Percentiles rank a stretch among this genome's conserved stretches.
phyloP scores from a whole-genome alignment of 2,888 invertebrate genomes.

The Dynastes maya region DNA sequence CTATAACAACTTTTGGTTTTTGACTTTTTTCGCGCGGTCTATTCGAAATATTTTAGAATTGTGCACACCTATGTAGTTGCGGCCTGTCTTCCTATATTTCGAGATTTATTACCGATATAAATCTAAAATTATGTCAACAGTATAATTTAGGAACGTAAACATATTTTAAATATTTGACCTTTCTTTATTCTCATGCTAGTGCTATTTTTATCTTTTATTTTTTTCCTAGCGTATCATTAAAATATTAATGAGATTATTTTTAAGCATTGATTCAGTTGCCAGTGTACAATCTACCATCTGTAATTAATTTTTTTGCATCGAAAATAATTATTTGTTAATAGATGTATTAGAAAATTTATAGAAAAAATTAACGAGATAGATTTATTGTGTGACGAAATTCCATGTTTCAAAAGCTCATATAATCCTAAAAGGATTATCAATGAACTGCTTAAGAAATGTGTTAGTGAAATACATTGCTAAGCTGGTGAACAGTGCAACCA shows the following conservation, averaged over 20 bases:
- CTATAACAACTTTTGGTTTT: constrained; percentile 18
- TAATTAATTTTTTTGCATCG: no score
- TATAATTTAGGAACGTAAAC: constrained; percentile 31
- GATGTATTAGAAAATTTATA: no score
- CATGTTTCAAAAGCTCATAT: no score
- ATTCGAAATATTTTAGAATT: constrained; percentile 12
- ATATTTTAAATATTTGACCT: constrained; percentile 24
- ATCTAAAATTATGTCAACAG: constrained; percentile 28
- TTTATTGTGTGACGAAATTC: no score
- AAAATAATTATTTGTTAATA: no score
- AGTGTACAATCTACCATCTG: not conserved
- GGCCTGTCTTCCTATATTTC: constrained; percentile 23
- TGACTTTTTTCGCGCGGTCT: constrained; percentile 11
- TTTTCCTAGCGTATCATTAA: constrained; percentile 1
- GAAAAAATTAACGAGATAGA: no score
- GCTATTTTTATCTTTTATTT: constrained; percentile 12
- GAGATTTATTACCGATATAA: constrained; percentile 42
- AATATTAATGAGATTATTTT: constrained; percentile 34
- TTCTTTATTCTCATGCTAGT: constrained; percentile 9
- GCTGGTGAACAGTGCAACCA: no score
- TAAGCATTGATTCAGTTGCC: constrained; percentile 8
- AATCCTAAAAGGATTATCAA: no score
- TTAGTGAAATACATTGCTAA: no score
- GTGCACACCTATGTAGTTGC: not conserved
- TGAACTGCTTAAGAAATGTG: no score